Base-by-base conservation (phyloP, 2,888 invertebrate species). In the Rhingia campestris region DNA sequence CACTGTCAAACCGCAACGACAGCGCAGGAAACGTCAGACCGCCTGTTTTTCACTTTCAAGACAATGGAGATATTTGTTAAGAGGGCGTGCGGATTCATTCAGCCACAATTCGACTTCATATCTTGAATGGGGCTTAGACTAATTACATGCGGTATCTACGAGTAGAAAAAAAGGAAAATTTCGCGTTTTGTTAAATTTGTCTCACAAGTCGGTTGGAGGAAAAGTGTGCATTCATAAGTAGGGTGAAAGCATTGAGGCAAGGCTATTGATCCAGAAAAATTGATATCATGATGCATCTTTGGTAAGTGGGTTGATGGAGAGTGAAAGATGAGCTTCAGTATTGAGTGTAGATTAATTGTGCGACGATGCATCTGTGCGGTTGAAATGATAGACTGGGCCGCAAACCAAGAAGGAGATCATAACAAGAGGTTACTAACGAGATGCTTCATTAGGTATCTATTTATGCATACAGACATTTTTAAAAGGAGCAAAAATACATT, bases 11-110 rank as follows among this genome's bases (percentile, higher is more conserved):
- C 77, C 81, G 39, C 81, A 77, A 63, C 14, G 63, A 72, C 59
- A 63, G 37, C 56, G 35, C 39, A 22, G 22, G 58, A 49, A 67
- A 56, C 72, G 72, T 56, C 64, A 49, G 41, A 22, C 22, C 32
- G 30, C 22, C 41, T 67, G 51, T 37, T 41, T 33, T 64, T 51
- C 37, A 66, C 59, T 76, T 67, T 73, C 12, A 49, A 73, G 51
- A 77, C 81, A 77, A 82, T 82, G 67, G 77, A 56, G 76, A 81
- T 81, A 70, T 69, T 45, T 63, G 63, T 39, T 63, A 33, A 33
- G 61, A 61, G 54, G 54, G 54, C 47, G 51, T 75, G 45, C 70
- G 22, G 39, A 81, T 64, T 63, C 39, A 70, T 75, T 56, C 75
- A 64, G 5, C 32, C 37, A 39, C 75, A 63, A 56, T 51, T 81